Percentiles rank a stretch among this genome's conserved stretches.
These are phyloP conservation scores for Chloebia gouldiae DNA, from an alignment of 2,113 vertebrate species.

Conservation along the genomic window DNA sequence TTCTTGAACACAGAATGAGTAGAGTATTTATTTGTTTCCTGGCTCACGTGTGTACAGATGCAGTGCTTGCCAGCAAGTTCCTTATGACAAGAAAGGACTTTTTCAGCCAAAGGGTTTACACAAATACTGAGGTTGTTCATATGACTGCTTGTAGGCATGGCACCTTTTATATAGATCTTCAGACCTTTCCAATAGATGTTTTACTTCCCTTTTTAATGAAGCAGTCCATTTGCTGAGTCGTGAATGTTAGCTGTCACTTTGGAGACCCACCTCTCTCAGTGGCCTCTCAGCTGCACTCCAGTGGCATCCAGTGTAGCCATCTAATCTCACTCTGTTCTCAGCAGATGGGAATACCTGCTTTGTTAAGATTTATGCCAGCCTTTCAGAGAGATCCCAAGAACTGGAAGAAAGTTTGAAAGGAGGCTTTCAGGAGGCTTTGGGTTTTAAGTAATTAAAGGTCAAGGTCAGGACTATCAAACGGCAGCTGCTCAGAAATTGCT, in stretches of 20 bases:
- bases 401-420: neutral
- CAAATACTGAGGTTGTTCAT: neutral
- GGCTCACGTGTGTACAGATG: neutral
- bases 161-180: neutral
- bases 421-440: neutral
- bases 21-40: neutral
- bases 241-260: neutral
- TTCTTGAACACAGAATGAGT: neutral
- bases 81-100: neutral
- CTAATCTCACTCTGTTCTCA: neutral
- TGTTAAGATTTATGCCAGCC: neutral
- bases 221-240: neutral
- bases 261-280: neutral
- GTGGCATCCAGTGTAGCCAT: neutral
- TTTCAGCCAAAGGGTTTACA: neutral
- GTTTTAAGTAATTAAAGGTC: neutral
- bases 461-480: neutral
- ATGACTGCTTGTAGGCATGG: neutral
- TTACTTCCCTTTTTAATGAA: neutral
- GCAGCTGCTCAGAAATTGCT: neutral
- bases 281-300: neutral
- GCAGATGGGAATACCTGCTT: neutral
- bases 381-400: neutral
- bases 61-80: neutral
- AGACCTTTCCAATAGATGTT: neutral